A percentile compares a stretch with the other conserved stretches of the same genome.
Evolutionary conservation across 2,113 vertebrate genomes (phyloP).

Genomic region (Halichoeres trimaculatus): DNA sequence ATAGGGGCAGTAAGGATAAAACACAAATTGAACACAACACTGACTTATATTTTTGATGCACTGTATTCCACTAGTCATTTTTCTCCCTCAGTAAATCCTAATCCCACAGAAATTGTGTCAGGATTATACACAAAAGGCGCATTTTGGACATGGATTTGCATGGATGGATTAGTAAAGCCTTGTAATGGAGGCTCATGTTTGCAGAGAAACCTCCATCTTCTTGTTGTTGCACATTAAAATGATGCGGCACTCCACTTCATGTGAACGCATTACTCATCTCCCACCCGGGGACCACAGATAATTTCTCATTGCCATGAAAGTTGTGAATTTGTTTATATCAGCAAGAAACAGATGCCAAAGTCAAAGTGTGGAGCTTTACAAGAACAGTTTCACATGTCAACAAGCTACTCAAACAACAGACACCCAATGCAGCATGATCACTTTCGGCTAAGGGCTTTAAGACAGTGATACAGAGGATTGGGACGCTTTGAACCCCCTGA

Average conservation of each 20-base stretch:
- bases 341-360: conserved; percentile 70
- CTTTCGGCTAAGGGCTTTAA: conserved; percentile 57
- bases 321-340: conserved; percentile 68
- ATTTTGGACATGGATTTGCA: conserved; percentile 82
- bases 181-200: conserved; percentile 79
- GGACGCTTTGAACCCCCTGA: conserved; percentile 58
- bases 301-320: conserved; percentile 49
- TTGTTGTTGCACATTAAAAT: conserved; percentile 66
- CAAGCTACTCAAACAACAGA: conserved; percentile 57
- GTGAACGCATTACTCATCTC: conserved; percentile 68
- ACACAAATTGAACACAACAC: conserved; percentile 53
- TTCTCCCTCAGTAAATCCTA: conserved; percentile 67
- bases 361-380: conserved; percentile 49
- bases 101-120: conserved; percentile 78
- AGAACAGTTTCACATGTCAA: conserved; percentile 52
- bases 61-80: conserved; percentile 54
- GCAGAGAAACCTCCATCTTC: conserved; percentile 63
- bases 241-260: conserved; percentile 54
- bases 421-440: conserved; percentile 45
- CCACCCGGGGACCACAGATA: conserved; percentile 60
- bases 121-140: conserved; percentile 82
- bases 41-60: conserved; percentile 63
- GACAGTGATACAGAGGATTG: conserved; percentile 52
- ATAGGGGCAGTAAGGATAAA: conserved; percentile 33
- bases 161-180: conserved; percentile 80